phyloP scores from a whole-genome alignment of 2,797 vertebrate genomes.

The Gallirallus australis region DNA sequence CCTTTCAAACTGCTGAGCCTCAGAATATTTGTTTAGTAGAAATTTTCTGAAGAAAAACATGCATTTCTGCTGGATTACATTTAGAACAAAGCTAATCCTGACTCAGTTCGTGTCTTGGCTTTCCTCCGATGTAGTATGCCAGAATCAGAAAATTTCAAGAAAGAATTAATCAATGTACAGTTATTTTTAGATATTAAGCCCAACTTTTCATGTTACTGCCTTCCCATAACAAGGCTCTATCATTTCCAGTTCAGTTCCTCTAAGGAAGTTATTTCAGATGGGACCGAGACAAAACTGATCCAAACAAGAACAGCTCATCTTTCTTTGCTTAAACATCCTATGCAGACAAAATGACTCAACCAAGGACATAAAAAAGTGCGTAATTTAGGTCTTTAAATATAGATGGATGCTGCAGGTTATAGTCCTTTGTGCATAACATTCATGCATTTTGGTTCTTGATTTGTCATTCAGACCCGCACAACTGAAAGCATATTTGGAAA shows the following conservation, averaged over 20 bases:
- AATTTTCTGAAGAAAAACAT: conserved; percentile 24
- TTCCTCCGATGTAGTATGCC: neutral
- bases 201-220: neutral
- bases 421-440: neutral
- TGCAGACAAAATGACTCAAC: neutral
- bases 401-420: neutral
- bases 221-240: neutral
- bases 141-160: neutral
- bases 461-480: neutral
- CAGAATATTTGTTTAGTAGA: neutral
- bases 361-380: neutral
- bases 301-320: neutral
- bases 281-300: neutral
- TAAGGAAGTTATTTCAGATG: neutral
- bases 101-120: conserved; percentile 27
- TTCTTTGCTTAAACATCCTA: neutral
- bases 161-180: conserved; percentile 15
- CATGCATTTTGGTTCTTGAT: neutral
- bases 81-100: conserved; percentile 38
- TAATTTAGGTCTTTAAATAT: neutral
- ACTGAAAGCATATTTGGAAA: neutral
- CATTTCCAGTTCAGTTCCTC: neutral
- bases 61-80: conserved; percentile 6
- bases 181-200: neutral
- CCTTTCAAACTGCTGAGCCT: neutral